A percentile compares a stretch with the other conserved stretches of the same genome.
Conservation (phyloP, 2,113 vertebrate species). For the Psittacara wagleri region DNA sequence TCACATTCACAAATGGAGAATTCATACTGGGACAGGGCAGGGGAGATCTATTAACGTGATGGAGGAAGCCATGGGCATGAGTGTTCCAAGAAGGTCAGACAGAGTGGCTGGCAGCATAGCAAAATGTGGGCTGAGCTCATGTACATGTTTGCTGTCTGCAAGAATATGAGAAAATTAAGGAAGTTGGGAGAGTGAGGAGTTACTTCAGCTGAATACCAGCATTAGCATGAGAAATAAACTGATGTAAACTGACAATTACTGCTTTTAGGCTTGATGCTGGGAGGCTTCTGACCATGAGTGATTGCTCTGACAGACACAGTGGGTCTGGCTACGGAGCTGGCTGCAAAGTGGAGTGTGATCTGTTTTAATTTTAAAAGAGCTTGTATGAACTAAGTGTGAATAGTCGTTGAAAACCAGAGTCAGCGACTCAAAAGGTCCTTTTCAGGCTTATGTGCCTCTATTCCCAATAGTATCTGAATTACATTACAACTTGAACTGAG, state of each 20-base stretch:
- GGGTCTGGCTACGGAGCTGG: not conserved
- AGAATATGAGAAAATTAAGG: not conserved
- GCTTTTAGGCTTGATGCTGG: not conserved
- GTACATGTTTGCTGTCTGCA: not conserved
- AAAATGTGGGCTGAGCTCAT: not conserved
- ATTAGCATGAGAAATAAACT: not conserved
- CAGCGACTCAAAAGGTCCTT: not conserved
- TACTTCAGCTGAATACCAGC: not conserved
- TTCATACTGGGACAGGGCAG: not conserved
- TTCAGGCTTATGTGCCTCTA: not conserved
- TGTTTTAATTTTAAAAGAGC: not conserved
- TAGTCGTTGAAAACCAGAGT: not conserved
- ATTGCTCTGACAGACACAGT: not conserved
- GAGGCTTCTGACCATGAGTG: not conserved
- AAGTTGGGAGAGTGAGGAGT: not conserved
- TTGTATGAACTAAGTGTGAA: not conserved
- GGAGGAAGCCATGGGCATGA: not conserved
- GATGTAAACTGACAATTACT: constrained; percentile 29
- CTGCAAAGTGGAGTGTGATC: not conserved
- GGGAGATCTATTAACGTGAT: not conserved
- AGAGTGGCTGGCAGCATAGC: not conserved
- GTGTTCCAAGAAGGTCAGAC: not conserved
- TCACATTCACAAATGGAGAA: not conserved
- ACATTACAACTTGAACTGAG: not conserved
- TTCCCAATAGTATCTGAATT: not conserved